Percentiles rank a stretch among this genome's conserved stretches.
Conservation (phyloP, 1,140 invertebrate species). For the Copidosoma floridanum region DNA sequence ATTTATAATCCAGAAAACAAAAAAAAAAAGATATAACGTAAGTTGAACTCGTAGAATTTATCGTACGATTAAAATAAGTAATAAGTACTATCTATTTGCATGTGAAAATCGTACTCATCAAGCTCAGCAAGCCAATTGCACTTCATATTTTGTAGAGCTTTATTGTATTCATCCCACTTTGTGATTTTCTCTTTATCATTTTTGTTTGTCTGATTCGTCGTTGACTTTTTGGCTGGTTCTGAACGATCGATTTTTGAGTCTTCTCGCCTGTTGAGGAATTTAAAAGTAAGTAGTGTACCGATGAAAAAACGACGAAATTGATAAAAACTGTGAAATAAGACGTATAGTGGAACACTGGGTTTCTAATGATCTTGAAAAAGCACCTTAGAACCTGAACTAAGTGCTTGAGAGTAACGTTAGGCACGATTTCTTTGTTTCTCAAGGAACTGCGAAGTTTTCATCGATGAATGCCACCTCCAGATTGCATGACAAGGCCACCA, state of each 20-base stretch:
- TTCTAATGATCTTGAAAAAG: conserved; percentile 19
- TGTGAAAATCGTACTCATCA: conserved; percentile 52
- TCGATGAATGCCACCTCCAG: conserved; percentile 73
- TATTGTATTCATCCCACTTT: conserved; percentile 72
- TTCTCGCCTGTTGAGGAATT: too few relatives aligned
- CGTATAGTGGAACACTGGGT: too few relatives aligned
- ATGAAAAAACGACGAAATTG: too few relatives aligned
- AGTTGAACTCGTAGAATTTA: too few relatives aligned
- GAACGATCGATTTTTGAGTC: conserved; percentile 69
- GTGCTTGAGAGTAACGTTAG: conserved; percentile 73
- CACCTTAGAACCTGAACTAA: conserved; percentile 77
- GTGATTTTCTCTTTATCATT: conserved; percentile 55
- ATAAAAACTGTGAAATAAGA: too few relatives aligned
- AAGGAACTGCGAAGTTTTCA: conserved; percentile 70
- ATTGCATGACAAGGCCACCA: conserved; percentile 67
- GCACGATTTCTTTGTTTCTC: conserved; percentile 77
- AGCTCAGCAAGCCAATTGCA: conserved; percentile 76
- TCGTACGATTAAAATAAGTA: too few relatives aligned
- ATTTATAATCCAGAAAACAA: too few relatives aligned
- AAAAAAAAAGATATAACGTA: too few relatives aligned
- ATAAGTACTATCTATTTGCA: too few relatives aligned
- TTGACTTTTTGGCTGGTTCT: conserved; percentile 64
- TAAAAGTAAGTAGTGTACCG: too few relatives aligned
- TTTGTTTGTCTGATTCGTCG: conserved; percentile 35
- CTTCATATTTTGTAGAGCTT: conserved; percentile 75